Evolutionary conservation across 2,888 invertebrate species (phyloP).

Genomic region (Oscheius sp.): DNA sequence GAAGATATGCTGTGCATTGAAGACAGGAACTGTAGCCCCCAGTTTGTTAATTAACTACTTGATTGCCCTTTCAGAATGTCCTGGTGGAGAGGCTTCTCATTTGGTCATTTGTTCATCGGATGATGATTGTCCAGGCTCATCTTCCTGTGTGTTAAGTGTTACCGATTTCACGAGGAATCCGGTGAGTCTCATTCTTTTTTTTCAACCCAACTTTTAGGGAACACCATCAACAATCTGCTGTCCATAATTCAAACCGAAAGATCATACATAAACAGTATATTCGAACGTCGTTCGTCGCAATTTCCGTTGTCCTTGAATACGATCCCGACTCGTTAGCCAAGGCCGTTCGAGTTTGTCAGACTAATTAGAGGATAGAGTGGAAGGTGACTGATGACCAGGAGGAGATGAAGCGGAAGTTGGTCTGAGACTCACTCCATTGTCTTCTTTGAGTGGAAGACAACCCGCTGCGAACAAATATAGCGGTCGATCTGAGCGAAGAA

Average conservation of each 20-base stretch:
- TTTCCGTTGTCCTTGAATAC: constrained; percentile 23
- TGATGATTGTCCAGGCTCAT: constrained; percentile 2
- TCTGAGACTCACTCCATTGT: constrained; percentile 1
- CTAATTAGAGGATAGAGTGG: constrained; percentile 18
- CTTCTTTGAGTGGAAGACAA: background rate
- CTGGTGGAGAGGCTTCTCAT: constrained; percentile 9
- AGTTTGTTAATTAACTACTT: background rate
- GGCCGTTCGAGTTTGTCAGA: constrained; percentile 15
- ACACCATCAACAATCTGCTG: constrained; percentile 17
- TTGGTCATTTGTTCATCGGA: constrained; percentile 8
- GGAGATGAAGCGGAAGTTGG: constrained; percentile 12
- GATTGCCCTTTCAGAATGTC: constrained; percentile 5
- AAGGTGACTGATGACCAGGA: background rate
- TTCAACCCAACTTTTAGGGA: background rate
- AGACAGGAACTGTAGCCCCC: constrained; percentile 12
- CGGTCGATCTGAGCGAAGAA: too few relatives aligned
- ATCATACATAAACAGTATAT: constrained; percentile 3
- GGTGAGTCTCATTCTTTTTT: background rate
- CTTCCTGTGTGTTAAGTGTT: constrained; percentile 4
- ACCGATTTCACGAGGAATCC: constrained; percentile 20
- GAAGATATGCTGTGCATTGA: constrained; percentile 7
- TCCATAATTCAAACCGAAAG: background rate
- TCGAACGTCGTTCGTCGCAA: constrained; percentile 1
- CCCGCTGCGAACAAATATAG: constrained; percentile 16
- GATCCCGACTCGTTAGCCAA: constrained; percentile 24